Base-by-base conservation (phyloP, 1,140 invertebrate species). In the Aphelinus atriplicis region DNA sequence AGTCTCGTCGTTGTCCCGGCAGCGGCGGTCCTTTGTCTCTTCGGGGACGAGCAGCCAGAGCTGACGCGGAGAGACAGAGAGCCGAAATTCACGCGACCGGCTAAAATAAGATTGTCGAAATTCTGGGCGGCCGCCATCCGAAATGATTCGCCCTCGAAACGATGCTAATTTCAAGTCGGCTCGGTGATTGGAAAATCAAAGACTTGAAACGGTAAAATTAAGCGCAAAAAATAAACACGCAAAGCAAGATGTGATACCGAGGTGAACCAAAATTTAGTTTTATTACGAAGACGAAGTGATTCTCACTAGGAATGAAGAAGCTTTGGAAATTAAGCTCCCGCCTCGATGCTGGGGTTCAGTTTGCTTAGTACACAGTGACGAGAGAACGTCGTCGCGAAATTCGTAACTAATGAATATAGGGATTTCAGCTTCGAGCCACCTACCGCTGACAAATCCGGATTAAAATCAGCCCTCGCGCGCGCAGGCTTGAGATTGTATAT, bases 381-480 rank as follows among this genome's bases (percentile, higher is more conserved):
- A 56, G 56, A 26, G 51, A 43, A 10, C 70, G 26, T 26, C 26
- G 62, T 78, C 77, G 77, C 79, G 80, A 81, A 80, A 80, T 83
- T 83, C 76, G 66, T 60, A 77, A 77, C 80, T 81, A 80, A 81
- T 81, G 79, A 77, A 80, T 81, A 82, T 26, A 26, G 78, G 78
- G 73, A 70, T 80, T 80, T 79, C 78, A 81, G 77, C 77, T 65
- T 74, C 78, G 61, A n/a, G n/a, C 47, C 63, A 10, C n/a, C 57
- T 43, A 9, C n/a, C 46, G 9, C 3, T 7, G 78, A 79, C 80
- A 81, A 80, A 78, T 77, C 78, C 75, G 75, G 77, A 80, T 79
- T 82, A 81, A 83, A 82, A 81, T 81, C 80, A 80, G 79, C 78
- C 76, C 77, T 72, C 72, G 78, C 77, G 79, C 80, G 26, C 26